These are phyloP conservation scores for Dermolepida albohirtum DNA, from an alignment of 2,888 invertebrate species.

Conservation along the genomic window DNA sequence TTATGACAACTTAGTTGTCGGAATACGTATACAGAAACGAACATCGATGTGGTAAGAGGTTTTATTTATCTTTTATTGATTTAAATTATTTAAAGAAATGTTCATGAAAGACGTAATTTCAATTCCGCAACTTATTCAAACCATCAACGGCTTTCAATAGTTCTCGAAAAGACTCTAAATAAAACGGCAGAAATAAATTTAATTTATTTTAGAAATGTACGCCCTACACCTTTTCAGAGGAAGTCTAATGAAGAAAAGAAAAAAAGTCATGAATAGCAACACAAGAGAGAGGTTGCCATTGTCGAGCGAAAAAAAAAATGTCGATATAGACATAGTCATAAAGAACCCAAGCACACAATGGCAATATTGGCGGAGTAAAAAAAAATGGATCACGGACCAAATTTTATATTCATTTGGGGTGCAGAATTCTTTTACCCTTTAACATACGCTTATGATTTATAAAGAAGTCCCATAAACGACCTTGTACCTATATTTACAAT, in stretches of 20 bases:
- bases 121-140: too few relatives aligned
- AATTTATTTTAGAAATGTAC: conserved; percentile 60
- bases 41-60: too few relatives aligned
- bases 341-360: conserved; percentile 38
- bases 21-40: too few relatives aligned
- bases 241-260: conserved; percentile 40
- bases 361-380: conserved; percentile 37
- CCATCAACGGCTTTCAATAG: conserved; percentile 60
- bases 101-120: too few relatives aligned
- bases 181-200: conserved; percentile 59
- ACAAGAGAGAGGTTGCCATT: conserved; percentile 52
- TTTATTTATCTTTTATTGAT: too few relatives aligned
- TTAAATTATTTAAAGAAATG: too few relatives aligned
- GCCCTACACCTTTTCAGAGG: conserved; percentile 54
- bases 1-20: too few relatives aligned
- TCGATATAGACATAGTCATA: conserved; percentile 53
- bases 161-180: conserved; percentile 56
- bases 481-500: conserved; percentile 54
- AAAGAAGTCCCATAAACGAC: conserved; percentile 62
- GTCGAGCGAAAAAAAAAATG: conserved; percentile 53
- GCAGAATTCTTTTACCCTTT: conserved; percentile 53
- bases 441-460: conserved; percentile 57
- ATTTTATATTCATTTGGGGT: conserved; percentile 64
- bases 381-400: conserved; percentile 51
- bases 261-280: conserved; percentile 54